A percentile compares a stretch with the other conserved stretches of the same genome.
Conservation (phyloP, 2,888 invertebrate genomes). For the Cheilosia soror region DNA sequence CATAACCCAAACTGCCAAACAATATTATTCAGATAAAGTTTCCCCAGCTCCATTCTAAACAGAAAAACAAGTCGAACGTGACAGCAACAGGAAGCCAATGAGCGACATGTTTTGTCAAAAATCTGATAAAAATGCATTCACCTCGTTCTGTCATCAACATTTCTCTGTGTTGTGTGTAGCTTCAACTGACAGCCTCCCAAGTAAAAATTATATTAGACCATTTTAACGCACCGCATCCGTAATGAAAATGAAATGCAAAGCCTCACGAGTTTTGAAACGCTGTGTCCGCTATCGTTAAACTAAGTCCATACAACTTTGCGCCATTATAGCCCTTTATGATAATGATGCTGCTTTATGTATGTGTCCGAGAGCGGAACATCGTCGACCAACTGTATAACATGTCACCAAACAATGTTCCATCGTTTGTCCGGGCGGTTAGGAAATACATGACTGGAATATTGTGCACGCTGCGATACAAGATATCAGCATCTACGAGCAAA, state of each 20-base stretch:
- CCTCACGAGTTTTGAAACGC: constrained; percentile 30
- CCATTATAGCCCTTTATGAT: constrained; percentile 43
- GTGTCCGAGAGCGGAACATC: constrained; percentile 25
- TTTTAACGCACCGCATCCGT: constrained; percentile 30
- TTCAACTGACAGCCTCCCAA: too few species aligned
- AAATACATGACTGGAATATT: constrained; percentile 55
- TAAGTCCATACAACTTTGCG: neutral
- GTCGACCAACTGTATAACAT: constrained; percentile 37
- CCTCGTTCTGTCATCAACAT: too few species aligned
- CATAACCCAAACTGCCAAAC: too few species aligned
- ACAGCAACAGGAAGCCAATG: too few species aligned
- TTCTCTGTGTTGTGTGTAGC: too few species aligned
- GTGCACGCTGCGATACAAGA: constrained; percentile 39
- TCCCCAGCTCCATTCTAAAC: too few species aligned
- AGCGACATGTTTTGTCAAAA: too few species aligned
- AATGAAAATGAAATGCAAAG: constrained; percentile 40
- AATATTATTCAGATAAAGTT: too few species aligned
- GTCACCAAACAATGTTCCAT: constrained; percentile 60
- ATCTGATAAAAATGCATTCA: too few species aligned
- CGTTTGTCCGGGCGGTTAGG: constrained; percentile 59
- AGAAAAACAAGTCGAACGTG: too few species aligned
- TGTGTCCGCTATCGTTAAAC: constrained; percentile 6
- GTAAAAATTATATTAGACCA: constrained; percentile 27
- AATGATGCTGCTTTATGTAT: constrained; percentile 31
- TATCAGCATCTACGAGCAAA: constrained; percentile 29